A percentile compares a stretch with the other conserved stretches of the same genome.
Conservation (phyloP, 2,797 vertebrate species). For the Eurystomus glaucurus region DNA sequence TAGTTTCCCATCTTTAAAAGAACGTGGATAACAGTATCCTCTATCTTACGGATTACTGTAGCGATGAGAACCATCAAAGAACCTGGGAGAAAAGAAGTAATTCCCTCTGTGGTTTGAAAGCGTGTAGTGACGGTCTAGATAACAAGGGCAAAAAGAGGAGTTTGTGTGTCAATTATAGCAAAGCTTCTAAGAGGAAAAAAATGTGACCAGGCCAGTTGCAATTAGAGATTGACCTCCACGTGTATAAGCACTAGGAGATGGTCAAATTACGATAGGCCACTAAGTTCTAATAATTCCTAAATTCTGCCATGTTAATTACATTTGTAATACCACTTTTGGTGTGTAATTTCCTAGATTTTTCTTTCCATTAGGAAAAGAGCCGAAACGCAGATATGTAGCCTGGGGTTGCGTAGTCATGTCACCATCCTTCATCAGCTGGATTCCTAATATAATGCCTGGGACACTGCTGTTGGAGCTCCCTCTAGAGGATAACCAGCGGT, state of each 20-base stretch:
- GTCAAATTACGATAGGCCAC: not conserved
- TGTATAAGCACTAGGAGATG: not conserved
- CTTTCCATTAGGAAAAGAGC: not conserved
- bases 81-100: not conserved
- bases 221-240: not conserved
- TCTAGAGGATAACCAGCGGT: not conserved
- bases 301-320: not conserved
- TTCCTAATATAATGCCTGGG: rapidly evolving
- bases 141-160: not conserved
- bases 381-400: not conserved
- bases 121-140: not conserved
- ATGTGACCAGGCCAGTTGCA: not conserved
- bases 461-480: not conserved
- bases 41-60: not conserved
- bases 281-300: not conserved
- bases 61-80: not conserved
- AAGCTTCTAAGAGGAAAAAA: not conserved
- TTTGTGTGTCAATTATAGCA: not conserved
- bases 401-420: rapidly evolving
- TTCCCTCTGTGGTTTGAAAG: not conserved
- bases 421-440: not conserved
- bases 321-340: not conserved
- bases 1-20: not conserved
- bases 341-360: not conserved
- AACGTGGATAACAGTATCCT: not conserved